These are phyloP conservation scores for Anolis apletophallus DNA, from an alignment of 2,797 vertebrate species.

Conservation along the genomic window DNA sequence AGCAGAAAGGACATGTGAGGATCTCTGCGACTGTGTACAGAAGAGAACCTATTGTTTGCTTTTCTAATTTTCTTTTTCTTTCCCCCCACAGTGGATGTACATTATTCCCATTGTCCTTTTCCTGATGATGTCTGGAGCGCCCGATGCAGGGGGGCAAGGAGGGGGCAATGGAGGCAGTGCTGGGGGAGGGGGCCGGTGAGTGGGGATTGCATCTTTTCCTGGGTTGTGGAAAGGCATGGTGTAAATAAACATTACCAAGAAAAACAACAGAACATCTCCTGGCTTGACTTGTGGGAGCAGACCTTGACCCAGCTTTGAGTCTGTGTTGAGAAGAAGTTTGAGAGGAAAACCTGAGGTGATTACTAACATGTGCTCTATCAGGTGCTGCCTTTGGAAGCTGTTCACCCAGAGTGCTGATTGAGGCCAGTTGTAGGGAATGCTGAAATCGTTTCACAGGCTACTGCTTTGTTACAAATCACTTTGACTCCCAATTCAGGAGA, in stretches of 20 bases:
- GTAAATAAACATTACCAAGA: constrained; percentile 31
- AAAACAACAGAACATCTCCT: neutral
- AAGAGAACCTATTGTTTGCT: neutral
- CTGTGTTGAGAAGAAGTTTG: too few relatives aligned
- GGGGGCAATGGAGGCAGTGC: constrained; percentile 82
- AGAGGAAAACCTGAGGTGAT: too few relatives aligned
- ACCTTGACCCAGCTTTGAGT: neutral
- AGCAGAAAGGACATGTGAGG: neutral
- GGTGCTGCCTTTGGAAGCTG: too few relatives aligned
- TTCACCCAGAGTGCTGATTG: too few relatives aligned
- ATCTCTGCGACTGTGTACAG: too few relatives aligned
- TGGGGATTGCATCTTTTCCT: neutral
- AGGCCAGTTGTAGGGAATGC: too few relatives aligned
- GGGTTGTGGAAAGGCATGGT: neutral
- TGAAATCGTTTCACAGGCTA: too few relatives aligned
- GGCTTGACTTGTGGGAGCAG: neutral
- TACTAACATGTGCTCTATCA: too few relatives aligned
- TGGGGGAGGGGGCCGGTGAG: constrained; percentile 79
- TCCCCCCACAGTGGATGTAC: constrained; percentile 90
- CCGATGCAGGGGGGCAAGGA: constrained; percentile 88
- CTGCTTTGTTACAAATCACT: too few relatives aligned
- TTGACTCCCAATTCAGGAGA: too few relatives aligned
- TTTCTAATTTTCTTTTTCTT: neutral
- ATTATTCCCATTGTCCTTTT: constrained; percentile 94
- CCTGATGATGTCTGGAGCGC: constrained; percentile 95